These are phyloP conservation scores for Sebastes jordani DNA, from an alignment of 2,797 vertebrate species.

Conservation along the genomic window DNA sequence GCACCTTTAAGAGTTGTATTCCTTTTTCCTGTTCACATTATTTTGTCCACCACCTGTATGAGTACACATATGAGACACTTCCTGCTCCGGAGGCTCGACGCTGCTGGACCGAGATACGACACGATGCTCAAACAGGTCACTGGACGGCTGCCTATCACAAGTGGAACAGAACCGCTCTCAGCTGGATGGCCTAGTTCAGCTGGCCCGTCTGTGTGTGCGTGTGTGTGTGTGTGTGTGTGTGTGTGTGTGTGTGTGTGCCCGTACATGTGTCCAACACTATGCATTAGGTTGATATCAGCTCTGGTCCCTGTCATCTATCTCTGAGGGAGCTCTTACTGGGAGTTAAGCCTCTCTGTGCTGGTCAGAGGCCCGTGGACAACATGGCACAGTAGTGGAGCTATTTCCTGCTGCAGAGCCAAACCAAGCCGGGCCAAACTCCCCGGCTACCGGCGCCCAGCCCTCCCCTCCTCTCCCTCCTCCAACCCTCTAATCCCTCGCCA, in stretches of 20 bases:
- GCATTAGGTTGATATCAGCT: constrained; percentile 38
- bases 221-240: neutral
- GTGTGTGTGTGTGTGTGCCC: neutral
- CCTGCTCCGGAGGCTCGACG: neutral
- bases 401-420: constrained; percentile 46
- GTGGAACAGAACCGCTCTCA: constrained; percentile 64
- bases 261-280: constrained; percentile 20
- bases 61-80: neutral
- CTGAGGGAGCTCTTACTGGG: constrained; percentile 10
- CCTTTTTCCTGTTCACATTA: no score
- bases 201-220: neutral
- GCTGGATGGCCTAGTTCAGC: constrained; percentile 50
- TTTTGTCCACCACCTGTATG: neutral
- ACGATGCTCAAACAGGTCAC: constrained; percentile 52
- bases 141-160: constrained; percentile 71
- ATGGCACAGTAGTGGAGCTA: constrained; percentile 44
- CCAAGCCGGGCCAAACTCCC: constrained; percentile 25
- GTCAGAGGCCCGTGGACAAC: constrained; percentile 21
- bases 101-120: constrained; percentile 48
- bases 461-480: constrained; percentile 5
- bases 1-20: no score
- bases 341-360: constrained; percentile 31
- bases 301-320: constrained; percentile 3
- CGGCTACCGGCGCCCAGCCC: constrained; percentile 1
- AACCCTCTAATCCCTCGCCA: constrained; percentile 55